Percentiles rank a stretch among this genome's conserved stretches.
Conservation (phyloP, 2,113 vertebrate species). For the Amphilophus citrinellus region DNA sequence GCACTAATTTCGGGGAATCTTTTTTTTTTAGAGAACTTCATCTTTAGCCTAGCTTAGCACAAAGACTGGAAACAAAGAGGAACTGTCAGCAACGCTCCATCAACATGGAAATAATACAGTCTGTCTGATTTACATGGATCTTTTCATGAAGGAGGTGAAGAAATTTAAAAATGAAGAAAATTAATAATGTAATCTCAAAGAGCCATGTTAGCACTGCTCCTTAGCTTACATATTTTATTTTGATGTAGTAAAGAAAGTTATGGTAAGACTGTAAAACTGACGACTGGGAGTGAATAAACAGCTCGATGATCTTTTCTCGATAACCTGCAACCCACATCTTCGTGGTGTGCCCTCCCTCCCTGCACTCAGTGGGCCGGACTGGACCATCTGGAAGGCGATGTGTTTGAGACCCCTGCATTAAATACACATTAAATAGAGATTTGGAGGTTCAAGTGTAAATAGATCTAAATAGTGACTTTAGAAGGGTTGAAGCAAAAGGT, state of each 20-base stretch:
- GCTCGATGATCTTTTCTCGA: background rate
- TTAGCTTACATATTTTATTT: background rate
- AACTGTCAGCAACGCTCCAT: background rate
- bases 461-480: too few relatives aligned
- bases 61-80: background rate
- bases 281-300: background rate
- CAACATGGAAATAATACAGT: background rate
- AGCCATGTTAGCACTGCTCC: background rate
- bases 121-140: background rate
- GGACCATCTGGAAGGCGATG: background rate
- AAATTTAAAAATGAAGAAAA: background rate
- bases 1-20: background rate
- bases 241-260: background rate
- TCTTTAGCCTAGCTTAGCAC: conserved; percentile 8
- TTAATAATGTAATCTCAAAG: background rate
- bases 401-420: background rate
- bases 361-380: background rate
- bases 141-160: background rate
- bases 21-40: background rate
- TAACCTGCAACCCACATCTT: background rate
- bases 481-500: too few relatives aligned
- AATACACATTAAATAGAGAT: background rate
- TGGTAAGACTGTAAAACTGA: background rate
- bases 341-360: background rate
- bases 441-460: too few relatives aligned